Conservation (phyloP, 2,888 invertebrate genomes). For the Ophion slaviceki region DNA sequence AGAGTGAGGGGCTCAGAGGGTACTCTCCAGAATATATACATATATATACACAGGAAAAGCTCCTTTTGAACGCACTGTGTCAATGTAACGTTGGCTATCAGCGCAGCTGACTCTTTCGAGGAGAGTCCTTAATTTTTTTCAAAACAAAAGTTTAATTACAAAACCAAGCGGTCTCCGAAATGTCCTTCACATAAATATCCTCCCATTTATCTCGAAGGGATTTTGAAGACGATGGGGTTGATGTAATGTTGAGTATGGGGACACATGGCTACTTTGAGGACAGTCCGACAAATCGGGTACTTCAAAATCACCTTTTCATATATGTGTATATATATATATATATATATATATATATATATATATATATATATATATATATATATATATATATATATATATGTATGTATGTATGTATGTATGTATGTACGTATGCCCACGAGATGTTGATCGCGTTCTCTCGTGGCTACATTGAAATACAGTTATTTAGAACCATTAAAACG, state of each 20-base stretch:
- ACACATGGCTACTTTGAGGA: no score
- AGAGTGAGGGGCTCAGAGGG: slow-evolving; percentile 9
- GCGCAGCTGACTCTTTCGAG: not conserved
- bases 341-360: not conserved
- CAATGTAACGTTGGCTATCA: not conserved
- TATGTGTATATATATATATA: not conserved
- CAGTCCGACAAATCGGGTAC: no score
- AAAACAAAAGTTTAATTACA: no score
- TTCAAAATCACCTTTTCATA: no score
- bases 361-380: not conserved
- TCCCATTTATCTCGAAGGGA: no score
- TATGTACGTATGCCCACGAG: not conserved
- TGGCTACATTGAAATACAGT: slow-evolving; percentile 69
- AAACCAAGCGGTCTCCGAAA: no score
- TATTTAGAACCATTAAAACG: slow-evolving; percentile 72
- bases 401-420: not conserved
- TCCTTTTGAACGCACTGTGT: not conserved
- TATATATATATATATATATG: not conserved
- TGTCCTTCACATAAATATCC: no score
- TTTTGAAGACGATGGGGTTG: no score
- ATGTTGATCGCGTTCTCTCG: slow-evolving; percentile 35
- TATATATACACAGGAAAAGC: not conserved
- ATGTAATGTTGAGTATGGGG: no score
- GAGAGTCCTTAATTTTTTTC: not conserved
- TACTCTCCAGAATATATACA: slow-evolving; percentile 9